These are phyloP conservation scores for Cairina moschata DNA, from an alignment of 2,113 vertebrate genomes.

Conservation along the genomic window DNA sequence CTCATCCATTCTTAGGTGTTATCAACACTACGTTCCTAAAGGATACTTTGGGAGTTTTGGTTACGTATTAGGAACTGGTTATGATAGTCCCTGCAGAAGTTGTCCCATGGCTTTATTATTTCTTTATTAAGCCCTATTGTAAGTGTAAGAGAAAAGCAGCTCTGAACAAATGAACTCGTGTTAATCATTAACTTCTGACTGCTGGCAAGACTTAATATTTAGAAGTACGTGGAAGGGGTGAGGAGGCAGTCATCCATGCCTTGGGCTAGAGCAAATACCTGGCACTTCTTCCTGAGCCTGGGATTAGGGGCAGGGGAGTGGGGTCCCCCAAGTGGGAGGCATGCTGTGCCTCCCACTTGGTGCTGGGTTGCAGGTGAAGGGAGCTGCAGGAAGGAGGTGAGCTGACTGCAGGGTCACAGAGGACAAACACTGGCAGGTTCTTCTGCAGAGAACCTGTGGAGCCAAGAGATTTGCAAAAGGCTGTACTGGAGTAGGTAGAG, in stretches of 20 bases:
- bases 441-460: not conserved
- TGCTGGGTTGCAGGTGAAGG: not conserved
- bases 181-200: not conserved
- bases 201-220: not conserved
- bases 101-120: not conserved
- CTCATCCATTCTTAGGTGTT: not conserved
- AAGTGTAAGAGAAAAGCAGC: not conserved
- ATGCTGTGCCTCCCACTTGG: not conserved
- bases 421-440: not conserved
- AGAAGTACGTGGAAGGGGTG: not conserved
- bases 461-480: not conserved
- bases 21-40: not conserved
- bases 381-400: not conserved
- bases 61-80: not conserved
- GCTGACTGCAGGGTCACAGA: not conserved
- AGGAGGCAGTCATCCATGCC: not conserved
- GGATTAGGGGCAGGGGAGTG: not conserved
- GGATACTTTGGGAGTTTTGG: not conserved
- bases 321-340: not conserved
- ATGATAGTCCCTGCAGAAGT: not conserved
- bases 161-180: not conserved
- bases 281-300: not conserved
- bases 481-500: not conserved
- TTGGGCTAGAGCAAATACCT: not conserved
- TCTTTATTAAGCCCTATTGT: not conserved